Evolutionary conservation across 2,113 vertebrate genomes (phyloP).

Genomic region (Notiomystis cincta): DNA sequence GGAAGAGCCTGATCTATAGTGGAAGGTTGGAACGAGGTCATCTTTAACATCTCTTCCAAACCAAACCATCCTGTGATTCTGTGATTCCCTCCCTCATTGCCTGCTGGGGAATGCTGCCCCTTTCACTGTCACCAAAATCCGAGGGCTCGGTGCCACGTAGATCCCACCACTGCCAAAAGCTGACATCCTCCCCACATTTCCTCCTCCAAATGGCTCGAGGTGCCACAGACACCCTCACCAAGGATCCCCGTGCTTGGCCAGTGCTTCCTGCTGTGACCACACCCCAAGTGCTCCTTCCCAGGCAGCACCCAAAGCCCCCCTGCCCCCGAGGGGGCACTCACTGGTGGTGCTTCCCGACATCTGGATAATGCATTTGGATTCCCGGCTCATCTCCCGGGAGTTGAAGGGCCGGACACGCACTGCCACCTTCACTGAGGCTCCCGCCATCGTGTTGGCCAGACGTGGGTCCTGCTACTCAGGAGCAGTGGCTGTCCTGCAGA

Average conservation of each 20-base stretch:
- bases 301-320: neutral
- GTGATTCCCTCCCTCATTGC: neutral
- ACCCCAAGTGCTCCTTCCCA: accelerated
- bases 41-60: neutral
- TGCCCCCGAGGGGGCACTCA: conserved; percentile 70
- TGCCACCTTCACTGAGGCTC: conserved; percentile 96
- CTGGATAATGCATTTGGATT: conserved; percentile 98
- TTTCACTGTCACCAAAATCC: accelerated
- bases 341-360: conserved; percentile 98
- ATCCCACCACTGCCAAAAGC: neutral
- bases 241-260: accelerated
- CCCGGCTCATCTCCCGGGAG: conserved; percentile 89
- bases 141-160: accelerated
- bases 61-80: neutral
- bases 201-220: accelerated
- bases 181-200: neutral
- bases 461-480: neutral
- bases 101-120: neutral
- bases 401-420: conserved; percentile 98
- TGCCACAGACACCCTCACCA: neutral
- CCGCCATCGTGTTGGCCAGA: conserved; percentile 78
- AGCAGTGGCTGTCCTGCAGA: neutral
- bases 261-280: accelerated
- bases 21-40: neutral
- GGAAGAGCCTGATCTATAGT: neutral